Conservation (phyloP, 2,113 vertebrate species). For the Gallinago undulata region DNA sequence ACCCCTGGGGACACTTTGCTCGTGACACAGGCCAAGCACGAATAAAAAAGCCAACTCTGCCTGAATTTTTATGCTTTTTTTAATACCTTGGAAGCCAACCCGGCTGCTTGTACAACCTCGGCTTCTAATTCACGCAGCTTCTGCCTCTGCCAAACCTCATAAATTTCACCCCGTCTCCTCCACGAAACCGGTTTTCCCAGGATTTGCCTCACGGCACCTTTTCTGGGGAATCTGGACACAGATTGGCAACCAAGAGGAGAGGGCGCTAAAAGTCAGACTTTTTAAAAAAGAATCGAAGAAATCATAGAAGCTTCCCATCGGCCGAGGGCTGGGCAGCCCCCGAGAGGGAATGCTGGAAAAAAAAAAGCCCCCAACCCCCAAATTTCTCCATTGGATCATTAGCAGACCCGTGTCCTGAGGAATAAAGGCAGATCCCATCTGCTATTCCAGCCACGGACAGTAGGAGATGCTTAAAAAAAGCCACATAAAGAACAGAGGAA, state of each 20-base stretch:
- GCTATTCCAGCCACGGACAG: neutral
- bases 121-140: neutral
- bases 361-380: accelerated
- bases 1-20: neutral
- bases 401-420: accelerated
- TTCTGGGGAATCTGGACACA: neutral
- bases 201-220: neutral
- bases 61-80: neutral
- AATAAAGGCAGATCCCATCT: accelerated
- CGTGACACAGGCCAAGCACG: accelerated
- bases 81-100: neutral
- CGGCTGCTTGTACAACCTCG: accelerated
- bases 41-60: neutral
- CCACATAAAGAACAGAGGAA: neutral
- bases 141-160: accelerated
- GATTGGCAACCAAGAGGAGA: neutral
- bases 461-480: neutral
- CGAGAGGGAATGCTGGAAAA: neutral
- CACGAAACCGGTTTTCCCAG: neutral
- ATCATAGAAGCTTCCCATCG: neutral
- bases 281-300: neutral
- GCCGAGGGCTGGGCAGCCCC: neutral
- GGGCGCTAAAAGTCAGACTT: neutral
- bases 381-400: too few relatives aligned
- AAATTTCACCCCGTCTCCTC: accelerated